These are phyloP conservation scores for Geodia barretti DNA, from an alignment of 37 sponge, comb jelly and placozoan species.

Conservation along the genomic window DNA sequence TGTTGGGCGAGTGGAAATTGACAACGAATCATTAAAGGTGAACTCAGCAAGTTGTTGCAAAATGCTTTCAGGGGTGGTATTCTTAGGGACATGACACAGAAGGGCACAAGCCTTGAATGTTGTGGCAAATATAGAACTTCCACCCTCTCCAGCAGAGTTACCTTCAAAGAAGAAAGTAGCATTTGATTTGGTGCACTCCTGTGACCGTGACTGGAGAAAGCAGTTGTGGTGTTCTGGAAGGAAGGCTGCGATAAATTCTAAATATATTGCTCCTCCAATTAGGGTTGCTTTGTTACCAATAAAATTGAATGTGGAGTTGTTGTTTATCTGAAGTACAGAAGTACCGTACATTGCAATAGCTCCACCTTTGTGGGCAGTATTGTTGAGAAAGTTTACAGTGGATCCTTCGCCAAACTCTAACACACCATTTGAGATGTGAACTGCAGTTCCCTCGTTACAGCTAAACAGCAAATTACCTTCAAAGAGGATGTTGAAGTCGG, in stretches of 20 bases:
- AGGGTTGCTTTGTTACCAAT: background rate
- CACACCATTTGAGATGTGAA: background rate
- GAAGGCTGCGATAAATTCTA: background rate
- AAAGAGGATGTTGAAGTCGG: background rate
- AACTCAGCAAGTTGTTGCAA: background rate
- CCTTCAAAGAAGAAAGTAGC: background rate
- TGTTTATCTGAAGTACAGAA: background rate
- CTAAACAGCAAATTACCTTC: background rate
- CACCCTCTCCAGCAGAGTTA: background rate
- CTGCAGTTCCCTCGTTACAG: background rate
- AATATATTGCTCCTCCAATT: background rate
- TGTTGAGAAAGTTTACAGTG: background rate
- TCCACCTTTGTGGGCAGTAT: background rate
- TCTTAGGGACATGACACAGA: background rate
- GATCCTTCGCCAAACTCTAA: background rate
- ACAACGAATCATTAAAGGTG: background rate
- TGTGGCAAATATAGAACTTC: background rate
- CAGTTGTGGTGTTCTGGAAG: background rate
- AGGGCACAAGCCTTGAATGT: background rate
- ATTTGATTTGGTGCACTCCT: background rate
- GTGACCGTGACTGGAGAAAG: background rate
- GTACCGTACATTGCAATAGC: background rate
- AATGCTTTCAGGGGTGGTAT: background rate
- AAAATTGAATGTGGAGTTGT: background rate
- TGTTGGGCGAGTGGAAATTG: background rate